Conservation (phyloP, 2,113 vertebrate species). For the Psettodes erumei region DNA sequence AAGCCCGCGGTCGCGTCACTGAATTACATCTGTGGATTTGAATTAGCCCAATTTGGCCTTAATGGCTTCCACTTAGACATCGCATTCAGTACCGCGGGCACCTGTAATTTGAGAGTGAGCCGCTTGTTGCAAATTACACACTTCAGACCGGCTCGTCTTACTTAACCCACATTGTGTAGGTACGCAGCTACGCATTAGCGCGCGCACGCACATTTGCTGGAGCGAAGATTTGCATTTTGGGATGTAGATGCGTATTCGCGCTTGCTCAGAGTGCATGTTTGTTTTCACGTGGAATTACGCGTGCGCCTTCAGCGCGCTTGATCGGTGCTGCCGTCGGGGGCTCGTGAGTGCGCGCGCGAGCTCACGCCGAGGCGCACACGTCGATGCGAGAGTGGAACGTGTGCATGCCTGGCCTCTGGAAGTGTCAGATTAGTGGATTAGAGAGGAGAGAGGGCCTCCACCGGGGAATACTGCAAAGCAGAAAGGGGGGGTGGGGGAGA, state of each 20-base stretch:
- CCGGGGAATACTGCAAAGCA: constrained; percentile 31
- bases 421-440: constrained; percentile 77
- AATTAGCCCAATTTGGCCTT: constrained; percentile 74
- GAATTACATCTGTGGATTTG: constrained; percentile 71
- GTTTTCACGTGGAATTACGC: constrained; percentile 63
- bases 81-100: constrained; percentile 61
- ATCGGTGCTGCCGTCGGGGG: constrained; percentile 60
- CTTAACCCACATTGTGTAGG: constrained; percentile 49
- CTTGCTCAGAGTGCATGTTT: constrained; percentile 43
- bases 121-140: constrained; percentile 68
- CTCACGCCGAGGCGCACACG: constrained; percentile 12
- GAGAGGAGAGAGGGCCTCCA: constrained; percentile 38
- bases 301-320: constrained; percentile 55
- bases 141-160: constrained; percentile 47
- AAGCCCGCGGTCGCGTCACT: constrained; percentile 37
- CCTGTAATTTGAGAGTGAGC: constrained; percentile 68
- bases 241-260: constrained; percentile 53
- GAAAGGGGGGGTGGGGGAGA: background rate
- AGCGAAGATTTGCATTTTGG: constrained; percentile 3
- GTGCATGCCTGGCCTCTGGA: constrained; percentile 60
- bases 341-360: constrained; percentile 33
- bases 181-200: background rate
- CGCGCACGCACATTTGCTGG: constrained; percentile 1
- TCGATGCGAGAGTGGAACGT: constrained; percentile 54
- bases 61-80: constrained; percentile 70